Evolutionary conservation across 2,797 vertebrate species (phyloP).

Genomic region (Pseudomugil tenellus): DNA sequence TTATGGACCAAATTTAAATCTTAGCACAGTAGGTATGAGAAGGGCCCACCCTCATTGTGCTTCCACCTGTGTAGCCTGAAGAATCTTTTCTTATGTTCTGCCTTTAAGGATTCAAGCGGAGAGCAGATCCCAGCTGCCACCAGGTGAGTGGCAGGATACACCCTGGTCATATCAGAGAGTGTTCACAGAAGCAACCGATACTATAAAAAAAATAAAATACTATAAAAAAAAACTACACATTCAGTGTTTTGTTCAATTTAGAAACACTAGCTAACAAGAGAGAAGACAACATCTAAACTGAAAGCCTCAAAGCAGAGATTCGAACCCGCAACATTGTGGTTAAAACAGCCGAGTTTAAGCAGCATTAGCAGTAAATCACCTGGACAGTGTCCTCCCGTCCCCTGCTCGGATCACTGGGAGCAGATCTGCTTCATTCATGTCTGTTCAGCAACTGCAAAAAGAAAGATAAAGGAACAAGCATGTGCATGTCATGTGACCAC

Average conservation of each 20-base stretch:
- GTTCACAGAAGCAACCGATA: no score
- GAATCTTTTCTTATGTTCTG: not conserved
- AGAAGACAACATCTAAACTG: no score
- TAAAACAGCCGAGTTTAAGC: not conserved
- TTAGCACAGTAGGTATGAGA: no score
- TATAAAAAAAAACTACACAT: no score
- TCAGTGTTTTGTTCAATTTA: no score
- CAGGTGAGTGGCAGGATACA: no score
- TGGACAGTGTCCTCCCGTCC: slow-evolving; percentile 75
- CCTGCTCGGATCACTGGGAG: slow-evolving; percentile 70
- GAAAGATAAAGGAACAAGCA: not conserved
- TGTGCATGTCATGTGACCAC: not conserved
- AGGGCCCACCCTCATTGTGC: no score
- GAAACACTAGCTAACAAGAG: no score
- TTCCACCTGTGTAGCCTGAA: not conserved
- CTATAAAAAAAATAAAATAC: no score
- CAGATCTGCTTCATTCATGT: slow-evolving; percentile 72
- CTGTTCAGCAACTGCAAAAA: slow-evolving; percentile 54
- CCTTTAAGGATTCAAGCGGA: not conserved
- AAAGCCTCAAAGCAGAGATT: not conserved
- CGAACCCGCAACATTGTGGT: not conserved
- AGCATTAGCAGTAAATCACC: slow-evolving; percentile 57
- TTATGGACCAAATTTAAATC: no score
- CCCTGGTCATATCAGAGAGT: no score
- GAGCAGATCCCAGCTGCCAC: no score